A percentile compares a stretch with the other conserved stretches of the same genome.
phyloP scores from a whole-genome alignment of 2,797 vertebrate genomes.

The Selene dorsalis region DNA sequence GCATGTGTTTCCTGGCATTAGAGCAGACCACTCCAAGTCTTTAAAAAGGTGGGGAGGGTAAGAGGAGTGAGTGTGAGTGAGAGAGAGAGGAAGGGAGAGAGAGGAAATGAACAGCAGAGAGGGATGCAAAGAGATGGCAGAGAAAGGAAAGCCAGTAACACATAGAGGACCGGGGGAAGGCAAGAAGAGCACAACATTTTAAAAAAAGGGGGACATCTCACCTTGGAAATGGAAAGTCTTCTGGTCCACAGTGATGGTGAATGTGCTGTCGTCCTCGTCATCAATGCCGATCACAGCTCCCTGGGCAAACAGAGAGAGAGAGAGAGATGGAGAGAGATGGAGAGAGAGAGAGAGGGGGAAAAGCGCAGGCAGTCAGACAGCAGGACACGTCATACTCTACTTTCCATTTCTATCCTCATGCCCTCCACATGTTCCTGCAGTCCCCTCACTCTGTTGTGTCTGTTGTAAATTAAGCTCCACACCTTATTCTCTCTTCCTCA shows the following conservation, averaged over 20 bases:
- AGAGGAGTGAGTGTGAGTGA: slow-evolving; percentile 29
- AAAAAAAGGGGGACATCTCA: slow-evolving; percentile 79
- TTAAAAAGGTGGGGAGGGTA: slow-evolving; percentile 66
- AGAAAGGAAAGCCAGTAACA: slow-evolving; percentile 32
- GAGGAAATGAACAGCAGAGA: slow-evolving; percentile 49
- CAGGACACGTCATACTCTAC: slow-evolving; percentile 91
- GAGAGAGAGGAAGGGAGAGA: slow-evolving; percentile 15
- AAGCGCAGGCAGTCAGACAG: slow-evolving; percentile 82
- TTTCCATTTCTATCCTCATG: slow-evolving; percentile 84
- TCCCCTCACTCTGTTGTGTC: slow-evolving; percentile 73
- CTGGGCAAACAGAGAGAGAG: slow-evolving; percentile 88
- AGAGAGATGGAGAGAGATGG: slow-evolving; percentile 28
- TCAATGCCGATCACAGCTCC: slow-evolving; percentile 99
- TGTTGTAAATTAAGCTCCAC: slow-evolving; percentile 66
- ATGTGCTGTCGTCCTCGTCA: slow-evolving; percentile 99
- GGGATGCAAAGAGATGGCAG: slow-evolving; percentile 44
- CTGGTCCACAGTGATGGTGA: slow-evolving; percentile 99
- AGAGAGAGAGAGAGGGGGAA: slow-evolving; percentile 37
- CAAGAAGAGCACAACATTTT: slow-evolving; percentile 12
- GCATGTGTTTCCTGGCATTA: slow-evolving; percentile 71
- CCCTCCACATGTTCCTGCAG: slow-evolving; percentile 81
- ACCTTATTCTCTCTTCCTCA: slow-evolving; percentile 72
- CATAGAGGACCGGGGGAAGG: slow-evolving; percentile 23
- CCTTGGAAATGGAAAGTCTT: slow-evolving; percentile 99
- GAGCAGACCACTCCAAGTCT: slow-evolving; percentile 74